Conservation (phyloP, 2,888 invertebrate species). For the Hecatera dysodea region DNA sequence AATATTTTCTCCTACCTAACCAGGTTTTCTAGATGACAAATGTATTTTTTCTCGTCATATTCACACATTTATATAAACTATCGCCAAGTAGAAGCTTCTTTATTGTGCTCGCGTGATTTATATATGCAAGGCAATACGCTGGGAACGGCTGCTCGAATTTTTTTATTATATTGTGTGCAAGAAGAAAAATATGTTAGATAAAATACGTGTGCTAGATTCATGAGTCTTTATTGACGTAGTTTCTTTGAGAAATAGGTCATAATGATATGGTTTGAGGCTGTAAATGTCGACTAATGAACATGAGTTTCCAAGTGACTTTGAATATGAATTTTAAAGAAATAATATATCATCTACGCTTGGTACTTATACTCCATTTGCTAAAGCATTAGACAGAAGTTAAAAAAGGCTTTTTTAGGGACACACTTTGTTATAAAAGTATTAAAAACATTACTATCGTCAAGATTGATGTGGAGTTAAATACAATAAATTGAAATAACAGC, state of each 20-base stretch:
- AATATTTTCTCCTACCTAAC: conserved; percentile 29
- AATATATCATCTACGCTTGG: no score
- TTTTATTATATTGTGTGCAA: conserved; percentile 43
- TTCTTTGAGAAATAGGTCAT: conserved; percentile 18
- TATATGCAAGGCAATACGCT: conserved; percentile 32
- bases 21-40: conserved; percentile 37
- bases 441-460: no score
- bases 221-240: conserved; percentile 23
- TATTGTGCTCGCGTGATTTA: conserved; percentile 51
- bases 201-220: conserved; percentile 44
- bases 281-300: neutral
- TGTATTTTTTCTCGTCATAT: conserved; percentile 49
- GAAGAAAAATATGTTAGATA: conserved; percentile 49
- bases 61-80: conserved; percentile 49
- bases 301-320: neutral
- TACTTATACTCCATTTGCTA: no score
- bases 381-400: no score
- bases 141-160: conserved; percentile 43
- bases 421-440: no score
- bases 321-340: no score
- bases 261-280: conserved; percentile 6
- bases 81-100: conserved; percentile 38
- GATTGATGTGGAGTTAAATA: no score
- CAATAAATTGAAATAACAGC: no score
- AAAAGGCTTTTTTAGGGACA: no score